These are phyloP conservation scores for Callyntrura sp. DNA, from an alignment of 2,888 invertebrate species.

Conservation along the genomic window DNA sequence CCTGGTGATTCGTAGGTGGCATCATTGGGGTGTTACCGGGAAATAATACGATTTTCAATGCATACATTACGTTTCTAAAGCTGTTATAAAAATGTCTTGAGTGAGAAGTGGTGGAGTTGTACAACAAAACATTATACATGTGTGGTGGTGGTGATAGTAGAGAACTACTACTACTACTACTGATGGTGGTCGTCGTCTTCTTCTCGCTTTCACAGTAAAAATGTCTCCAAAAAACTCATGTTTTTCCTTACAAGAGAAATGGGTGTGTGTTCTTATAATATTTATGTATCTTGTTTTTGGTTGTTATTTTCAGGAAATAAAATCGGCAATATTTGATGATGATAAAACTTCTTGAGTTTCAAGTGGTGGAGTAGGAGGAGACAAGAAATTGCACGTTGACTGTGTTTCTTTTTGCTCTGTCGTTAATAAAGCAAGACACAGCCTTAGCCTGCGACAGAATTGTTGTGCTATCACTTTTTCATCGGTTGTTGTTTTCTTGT, in stretches of 20 bases:
- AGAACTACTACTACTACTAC: background rate
- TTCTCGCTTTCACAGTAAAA: background rate
- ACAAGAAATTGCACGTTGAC: slow-evolving; percentile 17
- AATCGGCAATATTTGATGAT: slow-evolving; percentile 57
- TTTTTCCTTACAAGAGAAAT: background rate
- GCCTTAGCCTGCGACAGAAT: slow-evolving; percentile 9
- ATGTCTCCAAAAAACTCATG: background rate
- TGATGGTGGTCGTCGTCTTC: background rate
- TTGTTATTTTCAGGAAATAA: slow-evolving; percentile 48
- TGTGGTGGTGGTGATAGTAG: background rate
- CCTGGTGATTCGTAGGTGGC: slow-evolving; percentile 35
- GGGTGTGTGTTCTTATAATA: slow-evolving; percentile 20
- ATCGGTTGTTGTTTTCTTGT: slow-evolving; percentile 35
- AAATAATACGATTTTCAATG: slow-evolving; percentile 66
- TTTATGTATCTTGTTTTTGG: background rate
- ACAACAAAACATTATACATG: too few species aligned
- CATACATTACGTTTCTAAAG: slow-evolving; percentile 59
- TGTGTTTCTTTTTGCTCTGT: background rate
- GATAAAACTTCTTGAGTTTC: slow-evolving; percentile 40
- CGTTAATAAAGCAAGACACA: too few species aligned
- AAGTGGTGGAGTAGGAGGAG: slow-evolving; percentile 30
- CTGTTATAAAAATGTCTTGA: slow-evolving; percentile 60
- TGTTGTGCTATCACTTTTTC: slow-evolving; percentile 65
- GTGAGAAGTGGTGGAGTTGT: background rate
- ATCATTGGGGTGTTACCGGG: slow-evolving; percentile 54